Conservation (phyloP, 2,113 vertebrate genomes). For the Anarhynchus alexandrinus region DNA sequence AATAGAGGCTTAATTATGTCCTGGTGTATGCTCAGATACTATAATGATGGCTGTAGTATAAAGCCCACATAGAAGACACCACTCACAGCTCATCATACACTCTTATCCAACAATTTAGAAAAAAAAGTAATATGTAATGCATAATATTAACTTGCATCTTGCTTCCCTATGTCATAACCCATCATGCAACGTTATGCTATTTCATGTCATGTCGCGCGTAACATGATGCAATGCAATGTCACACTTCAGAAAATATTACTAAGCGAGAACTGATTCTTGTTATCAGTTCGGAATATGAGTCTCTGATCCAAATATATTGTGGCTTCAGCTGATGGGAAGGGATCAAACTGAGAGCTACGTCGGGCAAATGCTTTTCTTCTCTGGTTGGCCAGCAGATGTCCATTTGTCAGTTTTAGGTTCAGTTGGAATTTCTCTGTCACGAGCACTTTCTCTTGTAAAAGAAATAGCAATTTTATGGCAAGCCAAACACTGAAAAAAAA, state of each 20-base stretch:
- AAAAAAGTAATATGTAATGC: neutral
- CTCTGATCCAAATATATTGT: neutral
- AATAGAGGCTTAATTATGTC: slow-evolving; percentile 48
- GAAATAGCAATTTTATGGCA: slow-evolving; percentile 48
- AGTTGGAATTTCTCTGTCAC: slow-evolving; percentile 24
- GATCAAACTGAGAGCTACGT: neutral
- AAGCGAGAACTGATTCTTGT: neutral
- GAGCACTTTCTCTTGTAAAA: slow-evolving; percentile 1
- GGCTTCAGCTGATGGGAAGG: slow-evolving; percentile 7
- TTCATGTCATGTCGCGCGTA: neutral
- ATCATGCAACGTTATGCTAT: neutral
- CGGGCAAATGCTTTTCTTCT: neutral
- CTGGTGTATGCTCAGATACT: slow-evolving; percentile 32
- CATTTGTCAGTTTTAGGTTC: slow-evolving; percentile 33
- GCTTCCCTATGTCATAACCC: slow-evolving; percentile 7
- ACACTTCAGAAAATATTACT: slow-evolving; percentile 37
- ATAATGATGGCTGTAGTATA: neutral
- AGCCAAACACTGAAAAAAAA: slow-evolving; percentile 39
- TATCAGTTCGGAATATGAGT: neutral
- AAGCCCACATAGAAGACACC: neutral
- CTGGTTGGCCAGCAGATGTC: slow-evolving; percentile 32
- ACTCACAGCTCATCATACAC: neutral
- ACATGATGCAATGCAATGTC: slow-evolving; percentile 30
- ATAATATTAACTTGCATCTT: neutral
- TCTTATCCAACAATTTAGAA: neutral